These are phyloP conservation scores for Alexandromys fortis DNA, from an alignment of 2,113 vertebrate species.

Conservation along the genomic window DNA sequence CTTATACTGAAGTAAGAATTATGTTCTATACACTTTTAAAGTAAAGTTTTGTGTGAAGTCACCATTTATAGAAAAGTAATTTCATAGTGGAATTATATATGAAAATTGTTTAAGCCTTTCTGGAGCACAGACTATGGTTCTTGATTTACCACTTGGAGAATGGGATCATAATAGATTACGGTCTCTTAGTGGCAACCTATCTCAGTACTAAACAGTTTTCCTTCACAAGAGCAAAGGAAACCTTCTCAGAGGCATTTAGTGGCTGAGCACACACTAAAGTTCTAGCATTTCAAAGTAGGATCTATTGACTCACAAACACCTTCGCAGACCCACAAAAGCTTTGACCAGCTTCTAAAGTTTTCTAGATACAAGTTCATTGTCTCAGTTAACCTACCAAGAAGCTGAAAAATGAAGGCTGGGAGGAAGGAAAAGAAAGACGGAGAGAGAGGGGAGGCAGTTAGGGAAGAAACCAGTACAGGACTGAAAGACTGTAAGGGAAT, in stretches of 20 bases:
- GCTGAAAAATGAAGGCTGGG: neutral
- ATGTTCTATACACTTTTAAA: neutral
- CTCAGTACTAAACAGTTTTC: neutral
- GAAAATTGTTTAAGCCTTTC: neutral
- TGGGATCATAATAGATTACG: neutral
- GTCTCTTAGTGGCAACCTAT: neutral
- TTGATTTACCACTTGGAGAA: neutral
- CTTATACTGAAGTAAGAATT: constrained; percentile 16
- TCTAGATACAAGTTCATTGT: neutral
- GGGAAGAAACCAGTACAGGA: no score
- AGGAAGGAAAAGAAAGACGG: neutral
- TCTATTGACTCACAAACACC: neutral
- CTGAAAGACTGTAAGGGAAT: neutral
- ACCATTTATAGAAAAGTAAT: neutral
- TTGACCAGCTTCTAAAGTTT: neutral
- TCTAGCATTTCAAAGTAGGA: neutral
- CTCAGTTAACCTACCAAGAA: neutral
- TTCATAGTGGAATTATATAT: neutral
- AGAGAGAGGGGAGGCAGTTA: neutral
- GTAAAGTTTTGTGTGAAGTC: neutral
- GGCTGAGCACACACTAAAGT: constrained; percentile 19
- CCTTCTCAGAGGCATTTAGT: constrained; percentile 15
- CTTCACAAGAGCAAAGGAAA: constrained; percentile 14
- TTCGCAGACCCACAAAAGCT: neutral
- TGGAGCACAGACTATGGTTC: neutral